Base-by-base conservation (phyloP, 2,888 invertebrate genomes). In the Leucophenga maculata region DNA sequence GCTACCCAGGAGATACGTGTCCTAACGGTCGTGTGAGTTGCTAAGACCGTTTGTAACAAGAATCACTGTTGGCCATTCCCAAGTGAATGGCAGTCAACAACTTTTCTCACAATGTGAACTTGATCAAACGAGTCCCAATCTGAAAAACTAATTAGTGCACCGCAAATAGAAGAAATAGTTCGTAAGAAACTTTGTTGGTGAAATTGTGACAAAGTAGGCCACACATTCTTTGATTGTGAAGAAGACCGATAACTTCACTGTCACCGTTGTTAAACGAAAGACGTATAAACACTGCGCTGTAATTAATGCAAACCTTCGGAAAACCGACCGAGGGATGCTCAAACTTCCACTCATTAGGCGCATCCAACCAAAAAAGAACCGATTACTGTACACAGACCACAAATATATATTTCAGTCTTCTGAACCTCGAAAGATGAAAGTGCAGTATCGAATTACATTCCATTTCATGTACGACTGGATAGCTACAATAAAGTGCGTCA, bases 401-500 rank as follows among this genome's bases (percentile, higher is more conserved):
- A 26, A 4, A 26, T 4, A 26, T 26, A 3, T 3, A 46, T 46
- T n/a, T n/a, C 13, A n/a, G 14, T 14, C 3, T 14, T 46, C 6
- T n/a, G 46, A 14, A 3, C 46, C n/a, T 14, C n/a, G 6, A 46
- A 13, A 46, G 46, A 1, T 1, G 46, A 46, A 14, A 13, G n/a
- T 13, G 13, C 46, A 13, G 14, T 46, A 46, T 14, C 46, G 46
- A 13, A 46, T 4, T 46, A 4, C 6, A 46, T 13, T n/a, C 46
- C 46, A 2, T 46, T 46, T n/a, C 46, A 46, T n/a, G 6, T 46
- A 46, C 6, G 60, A 65, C n/a, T 13, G 59, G 6, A 14, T 66
- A 1, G 57, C 32, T 22, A 69, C 66, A 20, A 26, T 65, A 1
- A 69, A 59, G 13, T 11, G 2, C 11, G 46, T 11, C 46, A 46